A percentile compares a stretch with the other conserved stretches of the same genome.
These are phyloP conservation scores for Cranoglanis bouderius DNA, from an alignment of 2,113 vertebrate genomes.

Conservation along the genomic window DNA sequence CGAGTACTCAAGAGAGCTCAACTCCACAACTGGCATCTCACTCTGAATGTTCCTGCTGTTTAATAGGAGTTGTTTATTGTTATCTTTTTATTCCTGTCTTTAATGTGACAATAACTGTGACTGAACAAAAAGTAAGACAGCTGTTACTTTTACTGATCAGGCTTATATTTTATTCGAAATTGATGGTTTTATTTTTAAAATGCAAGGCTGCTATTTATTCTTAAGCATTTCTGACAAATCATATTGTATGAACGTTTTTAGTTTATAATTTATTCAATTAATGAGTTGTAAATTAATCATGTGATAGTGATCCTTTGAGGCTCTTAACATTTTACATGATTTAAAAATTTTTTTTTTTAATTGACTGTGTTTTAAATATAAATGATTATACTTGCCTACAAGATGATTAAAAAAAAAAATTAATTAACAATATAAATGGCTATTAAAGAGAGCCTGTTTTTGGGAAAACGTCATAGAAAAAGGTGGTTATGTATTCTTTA, in stretches of 20 bases:
- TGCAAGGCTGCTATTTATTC: not conserved
- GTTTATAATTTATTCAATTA: not conserved
- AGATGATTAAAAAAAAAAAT: not conserved
- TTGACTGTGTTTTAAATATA: not conserved
- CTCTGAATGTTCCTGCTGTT: not conserved
- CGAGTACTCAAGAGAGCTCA: not conserved
- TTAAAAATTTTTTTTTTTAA: not conserved
- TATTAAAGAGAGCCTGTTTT: not conserved
- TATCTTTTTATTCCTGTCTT: not conserved
- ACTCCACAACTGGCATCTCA: no score
- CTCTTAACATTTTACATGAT: not conserved
- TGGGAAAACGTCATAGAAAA: not conserved
- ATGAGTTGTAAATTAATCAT: not conserved
- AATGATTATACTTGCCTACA: not conserved
- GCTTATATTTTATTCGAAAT: not conserved
- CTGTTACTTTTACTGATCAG: not conserved
- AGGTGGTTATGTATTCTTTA: not conserved
- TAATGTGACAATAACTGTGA: not conserved
- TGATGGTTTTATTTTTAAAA: not conserved
- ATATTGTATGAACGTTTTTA: not conserved
- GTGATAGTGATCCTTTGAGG: not conserved
- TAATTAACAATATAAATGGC: not conserved
- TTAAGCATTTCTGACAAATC: conserved; percentile 12
- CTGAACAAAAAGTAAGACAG: not conserved
- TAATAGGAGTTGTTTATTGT: not conserved